A percentile compares a stretch with the other conserved stretches of the same genome.
phyloP scores from a whole-genome alignment of 2,797 vertebrate species.

The Sebastes hopkinsi region DNA sequence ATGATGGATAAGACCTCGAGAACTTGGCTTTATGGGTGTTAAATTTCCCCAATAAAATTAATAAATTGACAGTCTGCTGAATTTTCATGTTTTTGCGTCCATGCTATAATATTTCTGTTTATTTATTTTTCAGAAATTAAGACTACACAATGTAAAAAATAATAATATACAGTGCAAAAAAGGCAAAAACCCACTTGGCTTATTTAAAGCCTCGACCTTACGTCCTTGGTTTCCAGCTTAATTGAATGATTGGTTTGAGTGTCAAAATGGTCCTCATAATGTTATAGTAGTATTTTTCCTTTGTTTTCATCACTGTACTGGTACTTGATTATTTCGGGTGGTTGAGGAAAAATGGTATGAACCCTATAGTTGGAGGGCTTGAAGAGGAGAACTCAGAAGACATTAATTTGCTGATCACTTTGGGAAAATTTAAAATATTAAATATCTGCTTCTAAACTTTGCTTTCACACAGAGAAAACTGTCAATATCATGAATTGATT shows the following conservation, averaged over 20 bases:
- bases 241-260: too few species aligned
- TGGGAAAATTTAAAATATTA: not conserved
- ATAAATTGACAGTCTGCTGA: not conserved
- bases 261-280: too few species aligned
- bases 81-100: rapidly evolving
- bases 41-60: not conserved
- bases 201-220: rapidly evolving
- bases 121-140: too few species aligned
- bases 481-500: not conserved
- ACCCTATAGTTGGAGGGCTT: too few species aligned
- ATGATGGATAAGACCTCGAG: not conserved
- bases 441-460: not conserved
- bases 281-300: not conserved
- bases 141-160: too few species aligned
- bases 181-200: too few species aligned
- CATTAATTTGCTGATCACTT: not conserved
- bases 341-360: not conserved
- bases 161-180: too few species aligned
- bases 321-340: not conserved
- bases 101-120: not conserved
- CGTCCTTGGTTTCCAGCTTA: too few species aligned
- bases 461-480: not conserved
- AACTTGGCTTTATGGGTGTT: not conserved
- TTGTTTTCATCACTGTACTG: not conserved
- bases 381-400: not conserved